A percentile compares a stretch with the other conserved stretches of the same genome.
Evolutionary conservation across 2,113 vertebrate genomes (phyloP).

Genomic region (Amblyornis subalaris): DNA sequence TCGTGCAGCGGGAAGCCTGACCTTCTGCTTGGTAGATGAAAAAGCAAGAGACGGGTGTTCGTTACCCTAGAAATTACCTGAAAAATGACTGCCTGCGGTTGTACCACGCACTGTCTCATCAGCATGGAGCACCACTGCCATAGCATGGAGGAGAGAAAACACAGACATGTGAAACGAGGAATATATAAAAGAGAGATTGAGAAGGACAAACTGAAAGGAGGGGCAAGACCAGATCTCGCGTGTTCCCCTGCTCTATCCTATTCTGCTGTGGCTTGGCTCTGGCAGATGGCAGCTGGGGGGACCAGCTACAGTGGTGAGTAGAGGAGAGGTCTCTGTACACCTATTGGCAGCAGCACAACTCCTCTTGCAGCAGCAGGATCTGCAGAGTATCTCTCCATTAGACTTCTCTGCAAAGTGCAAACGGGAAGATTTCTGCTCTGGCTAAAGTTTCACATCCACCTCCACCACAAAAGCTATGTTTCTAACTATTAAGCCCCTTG

Average conservation of each 20-base stretch:
- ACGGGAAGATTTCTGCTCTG: accelerated
- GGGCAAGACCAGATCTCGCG: not conserved
- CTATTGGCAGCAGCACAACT: not conserved
- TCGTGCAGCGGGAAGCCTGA: not conserved
- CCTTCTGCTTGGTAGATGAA: constrained; percentile 19
- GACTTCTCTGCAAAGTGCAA: not conserved
- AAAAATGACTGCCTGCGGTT: constrained; percentile 80
- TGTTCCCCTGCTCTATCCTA: not conserved
- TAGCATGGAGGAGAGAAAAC: constrained; percentile 82
- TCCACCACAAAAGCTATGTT: not conserved
- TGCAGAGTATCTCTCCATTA: accelerated
- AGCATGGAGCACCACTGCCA: constrained; percentile 84
- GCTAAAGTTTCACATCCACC: not conserved
- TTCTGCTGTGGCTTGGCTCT: accelerated
- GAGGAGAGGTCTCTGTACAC: accelerated
- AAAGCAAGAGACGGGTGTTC: constrained; percentile 51
- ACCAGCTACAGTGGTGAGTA: not conserved
- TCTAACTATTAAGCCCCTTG: not conserved
- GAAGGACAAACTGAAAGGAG: not conserved
- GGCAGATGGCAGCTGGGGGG: accelerated
- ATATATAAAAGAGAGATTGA: constrained; percentile 34
- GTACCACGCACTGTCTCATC: constrained; percentile 82
- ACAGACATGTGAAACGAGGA: constrained; percentile 75
- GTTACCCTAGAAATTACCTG: constrained; percentile 79
- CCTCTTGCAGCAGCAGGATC: not conserved